Percentiles rank a stretch among this genome's conserved stretches.
These are phyloP conservation scores for Diplodus puntazzo DNA, from an alignment of 2,797 vertebrate genomes.

Conservation along the genomic window DNA sequence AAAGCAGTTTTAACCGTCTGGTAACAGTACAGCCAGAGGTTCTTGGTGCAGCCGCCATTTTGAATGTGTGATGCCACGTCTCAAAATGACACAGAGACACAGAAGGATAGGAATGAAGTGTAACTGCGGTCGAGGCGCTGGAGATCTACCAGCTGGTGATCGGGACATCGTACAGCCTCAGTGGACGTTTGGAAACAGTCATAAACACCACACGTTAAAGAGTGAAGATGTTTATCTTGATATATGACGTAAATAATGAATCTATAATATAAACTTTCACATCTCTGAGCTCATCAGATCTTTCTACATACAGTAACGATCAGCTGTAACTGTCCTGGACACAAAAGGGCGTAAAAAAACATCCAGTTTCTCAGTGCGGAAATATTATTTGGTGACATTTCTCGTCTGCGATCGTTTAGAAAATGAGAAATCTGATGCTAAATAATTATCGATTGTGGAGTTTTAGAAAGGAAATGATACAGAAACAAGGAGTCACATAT, in stretches of 20 bases:
- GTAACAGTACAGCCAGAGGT: no score
- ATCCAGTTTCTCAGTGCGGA: not conserved
- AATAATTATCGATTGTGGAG: not conserved
- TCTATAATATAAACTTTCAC: not conserved
- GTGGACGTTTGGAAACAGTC: no score
- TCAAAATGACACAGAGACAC: no score
- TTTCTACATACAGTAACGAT: no score
- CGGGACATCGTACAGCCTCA: no score
- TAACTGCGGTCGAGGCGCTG: no score
- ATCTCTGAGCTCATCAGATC: not conserved
- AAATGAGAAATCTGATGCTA: not conserved
- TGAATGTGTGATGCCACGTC: no score
- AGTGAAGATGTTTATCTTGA: not conserved
- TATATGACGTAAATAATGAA: not conserved
- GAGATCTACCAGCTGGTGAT: no score
- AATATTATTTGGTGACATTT: not conserved
- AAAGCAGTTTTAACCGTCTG: no score
- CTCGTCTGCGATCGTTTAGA: not conserved
- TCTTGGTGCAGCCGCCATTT: no score
- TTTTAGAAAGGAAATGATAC: not conserved
- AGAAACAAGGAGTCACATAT: not conserved
- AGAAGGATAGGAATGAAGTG: no score
- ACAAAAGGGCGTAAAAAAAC: not conserved
- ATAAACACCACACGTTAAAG: no score
- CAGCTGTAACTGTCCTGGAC: not conserved